Evolutionary conservation across 2,888 invertebrate species (phyloP), one percentile per base, ranked within the genome.

Genomic region (Cerastis rubricosa): DNA sequence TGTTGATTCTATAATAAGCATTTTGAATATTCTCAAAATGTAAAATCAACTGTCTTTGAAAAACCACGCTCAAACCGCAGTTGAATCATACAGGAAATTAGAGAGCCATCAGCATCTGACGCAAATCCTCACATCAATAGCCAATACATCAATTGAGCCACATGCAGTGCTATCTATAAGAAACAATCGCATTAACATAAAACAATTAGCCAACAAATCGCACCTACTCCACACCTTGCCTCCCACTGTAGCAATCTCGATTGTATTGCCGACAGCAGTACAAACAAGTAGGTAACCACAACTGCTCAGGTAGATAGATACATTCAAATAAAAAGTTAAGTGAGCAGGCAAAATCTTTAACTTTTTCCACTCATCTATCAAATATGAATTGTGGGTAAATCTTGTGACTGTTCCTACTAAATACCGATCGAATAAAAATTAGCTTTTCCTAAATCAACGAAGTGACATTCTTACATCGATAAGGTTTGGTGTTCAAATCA

Each of bases 141-240:
- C 40, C 29, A 40, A 75, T 54, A 65, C 74, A 74, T 74, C 47
- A 14, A 57, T 72, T 25, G 43, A 81, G 74, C 49, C 64, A 45
- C 25, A 57, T 49, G 35, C 49, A 25, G 49, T 4, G 51, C 25
- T 54, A 61, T 69, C 59, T 54, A 47, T 25, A 35, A 61, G 71
- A 77, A 69, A 71, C 49, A 51, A 12, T 22, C 61, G 35, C 57
- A 85, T 74, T 74, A 54, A 59, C 78, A 85, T 78, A 74, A 76
- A 81, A 70, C 82, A 83, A 85, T 83, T 85, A 85, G 59, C 76
- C 51, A 67, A 81, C 72, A 81, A 43, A 66, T 73, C 54, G 71
- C 71, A 51, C 69, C 78, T 72, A 81, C 76, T 82, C 83, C 64
- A 70, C 84, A 83, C 85, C 86, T 76, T 29, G 17, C 47, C 71